Conservation (phyloP, 2,888 invertebrate genomes). For the Morpho helenor region DNA sequence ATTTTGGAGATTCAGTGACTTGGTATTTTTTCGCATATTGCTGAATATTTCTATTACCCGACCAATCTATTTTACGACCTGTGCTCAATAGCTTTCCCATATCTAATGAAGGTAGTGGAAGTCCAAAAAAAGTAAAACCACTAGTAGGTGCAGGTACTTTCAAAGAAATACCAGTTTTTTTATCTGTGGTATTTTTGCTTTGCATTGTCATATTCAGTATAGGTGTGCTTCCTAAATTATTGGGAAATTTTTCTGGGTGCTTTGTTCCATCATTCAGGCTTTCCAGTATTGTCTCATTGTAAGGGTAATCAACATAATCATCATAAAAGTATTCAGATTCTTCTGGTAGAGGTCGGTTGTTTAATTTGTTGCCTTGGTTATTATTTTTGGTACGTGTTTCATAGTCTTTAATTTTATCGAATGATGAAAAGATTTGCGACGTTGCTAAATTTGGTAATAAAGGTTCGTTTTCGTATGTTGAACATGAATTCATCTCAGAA, state of each 20-base stretch:
- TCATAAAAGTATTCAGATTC: conserved; percentile 91
- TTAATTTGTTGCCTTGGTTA: conserved; percentile 67
- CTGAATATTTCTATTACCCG: conserved; percentile 47
- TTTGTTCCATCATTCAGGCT: conserved; percentile 53
- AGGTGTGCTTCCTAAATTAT: conserved; percentile 67
- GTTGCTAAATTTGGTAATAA: conserved; percentile 74
- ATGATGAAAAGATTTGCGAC: conserved; percentile 78
- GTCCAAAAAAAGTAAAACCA: conserved; percentile 91
- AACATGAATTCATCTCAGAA: conserved; percentile 78
- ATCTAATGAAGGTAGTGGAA: conserved; percentile 86
- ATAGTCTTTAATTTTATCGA: conserved; percentile 77
- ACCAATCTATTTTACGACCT: conserved; percentile 69
- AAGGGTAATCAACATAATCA: conserved; percentile 88
- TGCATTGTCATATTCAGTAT: conserved; percentile 64
- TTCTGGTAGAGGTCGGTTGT: conserved; percentile 82
- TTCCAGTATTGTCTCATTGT: conserved; percentile 78
- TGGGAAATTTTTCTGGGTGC: conserved; percentile 45
- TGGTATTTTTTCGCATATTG: conserved; percentile 57
- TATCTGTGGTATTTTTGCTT: conserved; percentile 40
- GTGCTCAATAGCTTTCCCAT: conserved; percentile 82
- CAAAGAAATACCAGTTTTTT: conserved; percentile 52
- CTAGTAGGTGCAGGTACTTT: conserved; percentile 78
- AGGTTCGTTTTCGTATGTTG: conserved; percentile 85
- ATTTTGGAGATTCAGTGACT: conserved; percentile 76
- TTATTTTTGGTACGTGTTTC: conserved; percentile 63